A percentile compares a stretch with the other conserved stretches of the same genome.
These are phyloP conservation scores for Glaucidium brasilianum DNA, from an alignment of 2,113 vertebrate species.

Conservation along the genomic window DNA sequence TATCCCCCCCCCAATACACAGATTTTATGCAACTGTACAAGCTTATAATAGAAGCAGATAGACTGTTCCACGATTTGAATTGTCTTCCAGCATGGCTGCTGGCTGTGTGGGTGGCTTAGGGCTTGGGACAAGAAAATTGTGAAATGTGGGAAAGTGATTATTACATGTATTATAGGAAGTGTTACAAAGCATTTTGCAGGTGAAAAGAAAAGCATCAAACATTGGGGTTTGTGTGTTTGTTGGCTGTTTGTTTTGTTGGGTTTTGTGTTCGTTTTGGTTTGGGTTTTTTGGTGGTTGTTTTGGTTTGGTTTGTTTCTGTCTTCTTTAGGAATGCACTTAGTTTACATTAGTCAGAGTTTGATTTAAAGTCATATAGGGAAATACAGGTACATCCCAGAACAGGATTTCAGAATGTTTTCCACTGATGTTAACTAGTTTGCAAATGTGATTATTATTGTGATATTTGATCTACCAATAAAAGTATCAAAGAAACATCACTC, in stretches of 20 bases:
- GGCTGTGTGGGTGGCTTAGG: neutral
- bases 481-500: neutral
- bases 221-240: rapidly evolving
- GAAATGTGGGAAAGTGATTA: neutral
- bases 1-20: neutral
- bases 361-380: neutral
- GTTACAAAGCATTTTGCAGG: neutral
- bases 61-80: neutral
- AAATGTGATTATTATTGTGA: neutral
- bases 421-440: neutral
- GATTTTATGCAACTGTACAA: neutral
- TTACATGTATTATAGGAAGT: neutral
- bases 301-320: neutral
- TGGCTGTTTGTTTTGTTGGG: neutral
- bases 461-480: neutral
- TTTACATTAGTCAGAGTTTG: neutral
- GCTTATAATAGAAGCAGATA: neutral
- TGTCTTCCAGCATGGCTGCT: neutral
- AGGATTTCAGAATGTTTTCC: neutral
- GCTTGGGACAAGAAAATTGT: neutral
- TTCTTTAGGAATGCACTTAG: neutral
- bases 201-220: neutral
- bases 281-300: neutral
- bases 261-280: too few relatives aligned
- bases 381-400: neutral